A percentile compares a stretch with the other conserved stretches of the same genome.
phyloP scores from a whole-genome alignment of 2,113 vertebrate species.

The Myotis davidii region DNA sequence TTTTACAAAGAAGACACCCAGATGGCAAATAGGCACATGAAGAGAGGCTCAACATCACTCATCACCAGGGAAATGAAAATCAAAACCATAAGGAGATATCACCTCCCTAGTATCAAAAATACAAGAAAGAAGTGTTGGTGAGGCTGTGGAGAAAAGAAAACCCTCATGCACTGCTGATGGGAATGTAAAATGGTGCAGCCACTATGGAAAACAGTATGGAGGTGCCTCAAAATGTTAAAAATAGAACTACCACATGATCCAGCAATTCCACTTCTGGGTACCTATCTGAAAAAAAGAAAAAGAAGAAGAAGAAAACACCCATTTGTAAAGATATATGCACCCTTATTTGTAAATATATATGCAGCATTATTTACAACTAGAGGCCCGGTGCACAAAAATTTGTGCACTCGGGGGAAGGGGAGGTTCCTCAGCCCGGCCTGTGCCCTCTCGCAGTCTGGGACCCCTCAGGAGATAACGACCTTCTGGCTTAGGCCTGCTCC shows the following conservation, averaged over 20 bases:
- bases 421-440: too few species aligned
- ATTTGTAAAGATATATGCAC: not conserved
- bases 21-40: not conserved
- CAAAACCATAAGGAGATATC: not conserved
- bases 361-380: not conserved
- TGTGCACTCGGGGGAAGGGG: too few species aligned
- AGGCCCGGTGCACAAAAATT: too few species aligned
- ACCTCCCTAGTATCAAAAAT: not conserved
- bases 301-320: not conserved
- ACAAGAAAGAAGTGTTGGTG: not conserved
- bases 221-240: not conserved
- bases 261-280: not conserved
- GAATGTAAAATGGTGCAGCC: not conserved
- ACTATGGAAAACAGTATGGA: not conserved
- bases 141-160: not conserved
- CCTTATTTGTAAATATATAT: too few species aligned
- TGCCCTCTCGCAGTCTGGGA: too few species aligned
- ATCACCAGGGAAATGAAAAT: not conserved
- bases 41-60: not conserved
- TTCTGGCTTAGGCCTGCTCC: too few species aligned
- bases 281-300: not conserved
- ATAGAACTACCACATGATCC: not conserved
- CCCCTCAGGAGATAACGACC: too few species aligned
- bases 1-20: not conserved
- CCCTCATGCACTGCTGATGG: not conserved